Percentiles rank a stretch among this genome's conserved stretches.
Conservation (phyloP, 2,797 vertebrate genomes). For the Muscicapa striata region DNA sequence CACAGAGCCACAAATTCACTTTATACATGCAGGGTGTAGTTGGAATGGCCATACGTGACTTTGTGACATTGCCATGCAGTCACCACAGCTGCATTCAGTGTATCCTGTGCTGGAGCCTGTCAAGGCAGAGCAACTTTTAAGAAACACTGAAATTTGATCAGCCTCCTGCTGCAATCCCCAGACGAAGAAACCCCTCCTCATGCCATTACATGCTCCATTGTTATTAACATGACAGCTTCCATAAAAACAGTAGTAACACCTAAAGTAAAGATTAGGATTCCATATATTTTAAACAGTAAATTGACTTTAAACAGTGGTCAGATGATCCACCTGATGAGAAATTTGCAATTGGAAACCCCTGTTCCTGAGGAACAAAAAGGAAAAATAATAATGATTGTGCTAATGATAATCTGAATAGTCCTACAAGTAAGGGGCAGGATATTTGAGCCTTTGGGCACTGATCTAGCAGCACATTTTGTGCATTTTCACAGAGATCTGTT, state of each 20-base stretch:
- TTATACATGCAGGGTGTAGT: accelerated
- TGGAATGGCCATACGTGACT: background rate
- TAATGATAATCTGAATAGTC: background rate
- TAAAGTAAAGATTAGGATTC: background rate
- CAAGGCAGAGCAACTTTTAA: background rate
- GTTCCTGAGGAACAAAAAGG: background rate
- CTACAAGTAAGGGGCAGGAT: background rate
- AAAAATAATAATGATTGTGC: background rate
- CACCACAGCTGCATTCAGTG: background rate
- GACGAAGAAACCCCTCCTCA: background rate
- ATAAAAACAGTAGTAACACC: background rate
- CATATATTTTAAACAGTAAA: background rate
- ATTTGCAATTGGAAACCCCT: background rate
- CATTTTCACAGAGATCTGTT: background rate
- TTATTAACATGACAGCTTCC: background rate
- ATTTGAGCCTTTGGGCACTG: background rate
- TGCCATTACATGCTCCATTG: background rate
- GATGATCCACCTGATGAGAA: background rate
- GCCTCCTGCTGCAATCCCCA: background rate
- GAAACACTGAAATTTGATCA: background rate
- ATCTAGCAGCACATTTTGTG: background rate
- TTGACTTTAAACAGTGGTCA: background rate
- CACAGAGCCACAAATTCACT: background rate
- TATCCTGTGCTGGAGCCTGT: background rate
- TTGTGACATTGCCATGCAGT: background rate